Evolutionary conservation across 2,797 vertebrate species (phyloP).

Genomic region (Hydrophis major): DNA sequence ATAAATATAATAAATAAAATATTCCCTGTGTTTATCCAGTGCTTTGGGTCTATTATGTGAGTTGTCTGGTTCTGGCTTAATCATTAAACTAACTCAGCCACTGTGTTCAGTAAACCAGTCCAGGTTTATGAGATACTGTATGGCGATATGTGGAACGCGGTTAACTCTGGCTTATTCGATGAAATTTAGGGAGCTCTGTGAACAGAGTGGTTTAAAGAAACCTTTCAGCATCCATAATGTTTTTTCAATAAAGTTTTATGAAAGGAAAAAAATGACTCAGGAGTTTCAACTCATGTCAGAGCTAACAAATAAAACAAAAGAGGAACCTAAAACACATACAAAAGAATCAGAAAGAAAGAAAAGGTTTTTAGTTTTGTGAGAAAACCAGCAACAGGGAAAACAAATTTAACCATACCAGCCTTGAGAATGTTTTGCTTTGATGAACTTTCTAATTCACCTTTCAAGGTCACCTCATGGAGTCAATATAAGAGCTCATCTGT

Average conservation of each 20-base stretch:
- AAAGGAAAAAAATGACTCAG: background rate
- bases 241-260: background rate
- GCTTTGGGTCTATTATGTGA: background rate
- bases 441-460: background rate
- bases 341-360: background rate
- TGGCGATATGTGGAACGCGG: background rate
- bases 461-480: background rate
- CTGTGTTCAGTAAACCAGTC: background rate
- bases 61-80: background rate
- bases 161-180: background rate
- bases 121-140: background rate
- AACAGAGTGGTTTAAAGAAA: background rate
- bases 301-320: background rate
- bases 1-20: background rate
- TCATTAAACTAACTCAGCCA: background rate
- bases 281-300: background rate
- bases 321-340: background rate
- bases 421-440: background rate
- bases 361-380: background rate
- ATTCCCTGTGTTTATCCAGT: background rate
- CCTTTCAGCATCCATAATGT: background rate
- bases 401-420: background rate
- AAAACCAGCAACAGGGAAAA: background rate
- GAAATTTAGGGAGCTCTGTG: background rate
- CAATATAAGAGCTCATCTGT: slow-evolving; percentile 3